Percentiles rank a stretch among this genome's conserved stretches.
These are phyloP conservation scores for Arvicanthis niloticus DNA, from an alignment of 2,113 vertebrate species.

Conservation along the genomic window DNA sequence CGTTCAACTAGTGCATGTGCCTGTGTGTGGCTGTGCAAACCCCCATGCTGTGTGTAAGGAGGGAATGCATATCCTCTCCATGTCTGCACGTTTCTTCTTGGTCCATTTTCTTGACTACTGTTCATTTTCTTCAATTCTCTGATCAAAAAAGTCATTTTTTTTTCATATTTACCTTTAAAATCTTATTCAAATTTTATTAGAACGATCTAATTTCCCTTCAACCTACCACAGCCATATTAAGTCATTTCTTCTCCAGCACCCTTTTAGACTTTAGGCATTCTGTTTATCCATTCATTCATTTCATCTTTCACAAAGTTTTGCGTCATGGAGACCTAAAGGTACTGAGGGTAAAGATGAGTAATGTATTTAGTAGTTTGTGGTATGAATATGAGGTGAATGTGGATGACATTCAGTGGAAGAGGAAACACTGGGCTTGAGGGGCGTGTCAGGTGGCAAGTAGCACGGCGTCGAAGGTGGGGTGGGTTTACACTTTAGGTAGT, in stretches of 20 bases:
- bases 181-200: constrained; percentile 1
- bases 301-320: not conserved
- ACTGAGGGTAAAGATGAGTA: not conserved
- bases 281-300: not conserved
- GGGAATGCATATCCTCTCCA: not conserved
- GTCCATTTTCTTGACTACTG: constrained; percentile 14
- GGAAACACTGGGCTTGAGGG: not conserved
- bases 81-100: not conserved
- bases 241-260: not conserved
- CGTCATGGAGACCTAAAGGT: not conserved
- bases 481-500: not conserved
- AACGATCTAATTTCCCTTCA: not conserved
- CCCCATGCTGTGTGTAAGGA: not conserved
- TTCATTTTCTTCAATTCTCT: constrained; percentile 15
- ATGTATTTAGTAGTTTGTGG: not conserved
- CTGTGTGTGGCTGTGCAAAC: not conserved
- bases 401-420: not conserved
- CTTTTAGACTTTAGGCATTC: constrained; percentile 19
- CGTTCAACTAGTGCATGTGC: not conserved
- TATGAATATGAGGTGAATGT: not conserved
- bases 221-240: not conserved
- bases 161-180: constrained; percentile 5
- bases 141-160: constrained; percentile 4
- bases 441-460: not conserved
- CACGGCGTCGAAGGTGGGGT: not conserved